Base-by-base conservation (phyloP, 2,113 vertebrate genomes). In the Hemicordylus capensis region DNA sequence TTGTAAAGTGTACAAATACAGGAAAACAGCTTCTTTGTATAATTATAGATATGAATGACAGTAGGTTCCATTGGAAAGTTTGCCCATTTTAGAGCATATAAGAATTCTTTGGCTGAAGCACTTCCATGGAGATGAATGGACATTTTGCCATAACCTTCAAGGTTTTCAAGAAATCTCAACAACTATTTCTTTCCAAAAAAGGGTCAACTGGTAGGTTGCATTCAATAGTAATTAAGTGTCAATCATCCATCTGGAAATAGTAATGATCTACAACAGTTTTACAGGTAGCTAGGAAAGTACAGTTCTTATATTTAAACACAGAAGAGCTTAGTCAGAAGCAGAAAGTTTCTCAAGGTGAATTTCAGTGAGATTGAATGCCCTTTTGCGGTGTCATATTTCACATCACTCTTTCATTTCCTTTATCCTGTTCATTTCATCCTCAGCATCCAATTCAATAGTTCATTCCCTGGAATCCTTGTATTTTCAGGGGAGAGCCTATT, bases 201-300 rank as follows among this genome's bases (percentile, higher is more conserved):
- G 7, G 78, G 58, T 56, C 81, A 72, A 6, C 34, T 66, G 9
- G 12, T 69, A 81, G 61, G 24, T 87, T 7, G 79, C 67, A 73
- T 72, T 87, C 76, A 86, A 75, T 64, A 84, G 83, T 28, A 87
- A 76, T 72, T 84, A 86, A 76, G 78, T 81, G 3, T 87, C 85
- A 87, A 83, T 46, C 81, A 93, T 31, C 74, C 37, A 54, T 34
- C 85, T 84, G 79, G 1, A 34, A 89, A 87, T 82, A 81, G 87
- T 87, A 91, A 17, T 85, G 86, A 85, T 82, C 69, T 83, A 11
- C 44, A 84, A 31, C 14, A 76, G 20, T 91, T 93, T 92, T 77
- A 51, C 31, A 73, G 63, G 12, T 63, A 91, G 81, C 75, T 85
- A 85, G 76, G 77, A 42, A 91, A 90, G 59, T 91, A 85, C 64